Evolutionary conservation across 2,888 invertebrate genomes (phyloP).

Genomic region (Carabus problematicus): DNA sequence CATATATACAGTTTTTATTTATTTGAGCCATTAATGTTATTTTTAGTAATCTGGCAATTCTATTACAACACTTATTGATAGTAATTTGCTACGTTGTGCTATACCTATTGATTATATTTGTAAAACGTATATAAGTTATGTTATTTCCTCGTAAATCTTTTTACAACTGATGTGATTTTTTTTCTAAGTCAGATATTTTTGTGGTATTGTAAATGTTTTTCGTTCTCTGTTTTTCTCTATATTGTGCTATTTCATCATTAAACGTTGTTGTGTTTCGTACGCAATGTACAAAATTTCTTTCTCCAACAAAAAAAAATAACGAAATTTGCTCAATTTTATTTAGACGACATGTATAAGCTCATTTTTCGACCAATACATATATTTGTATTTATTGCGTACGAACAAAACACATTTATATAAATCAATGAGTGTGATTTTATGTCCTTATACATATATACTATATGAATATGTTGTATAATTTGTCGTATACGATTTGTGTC

Average conservation of each 20-base stretch:
- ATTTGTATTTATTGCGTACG: slow-evolving; percentile 19
- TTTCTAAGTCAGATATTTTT: slow-evolving; percentile 38
- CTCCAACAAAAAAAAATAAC: background rate
- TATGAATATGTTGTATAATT: slow-evolving; percentile 23
- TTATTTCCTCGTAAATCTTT: slow-evolving; percentile 4
- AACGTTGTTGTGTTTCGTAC: background rate
- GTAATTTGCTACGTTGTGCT: slow-evolving; percentile 13
- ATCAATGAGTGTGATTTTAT: slow-evolving; percentile 9
- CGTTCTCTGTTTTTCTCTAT: no score
- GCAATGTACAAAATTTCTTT: slow-evolving; percentile 21
- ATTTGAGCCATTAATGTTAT: slow-evolving; percentile 4
- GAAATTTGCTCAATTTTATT: slow-evolving; percentile 41
- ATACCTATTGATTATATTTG: background rate
- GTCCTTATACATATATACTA: background rate
- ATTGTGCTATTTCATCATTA: no score
- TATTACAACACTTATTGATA: slow-evolving; percentile 6
- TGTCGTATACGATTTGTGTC: slow-evolving; percentile 30
- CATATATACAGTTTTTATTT: no score
- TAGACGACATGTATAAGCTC: slow-evolving; percentile 33
- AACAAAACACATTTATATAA: background rate
- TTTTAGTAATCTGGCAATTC: slow-evolving; percentile 6
- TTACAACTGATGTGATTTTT: slow-evolving; percentile 27
- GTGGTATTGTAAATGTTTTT: slow-evolving; percentile 22
- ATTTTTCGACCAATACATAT: slow-evolving; percentile 37
- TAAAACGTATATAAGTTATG: background rate